These are phyloP conservation scores for Diorhabda elongata DNA, from an alignment of 1,140 invertebrate species.

Conservation along the genomic window DNA sequence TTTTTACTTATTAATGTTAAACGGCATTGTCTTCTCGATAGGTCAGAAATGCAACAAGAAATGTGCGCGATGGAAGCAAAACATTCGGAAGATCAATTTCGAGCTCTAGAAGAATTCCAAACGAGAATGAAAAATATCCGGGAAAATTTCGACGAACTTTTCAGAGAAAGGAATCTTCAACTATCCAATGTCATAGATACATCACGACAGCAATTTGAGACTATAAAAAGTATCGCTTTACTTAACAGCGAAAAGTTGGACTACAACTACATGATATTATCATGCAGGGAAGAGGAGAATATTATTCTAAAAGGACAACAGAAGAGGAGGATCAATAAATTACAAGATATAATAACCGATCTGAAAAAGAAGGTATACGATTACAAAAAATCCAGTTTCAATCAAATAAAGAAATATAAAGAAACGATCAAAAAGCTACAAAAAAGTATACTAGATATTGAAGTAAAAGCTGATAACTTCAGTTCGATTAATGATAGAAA, in stretches of 20 bases:
- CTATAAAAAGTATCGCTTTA: slow-evolving; percentile 64
- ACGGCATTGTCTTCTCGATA: not conserved
- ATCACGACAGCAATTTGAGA: slow-evolving; percentile 72
- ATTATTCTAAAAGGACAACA: slow-evolving; percentile 76
- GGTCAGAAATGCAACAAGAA: slow-evolving; percentile 61
- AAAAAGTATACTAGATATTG: slow-evolving; percentile 60
- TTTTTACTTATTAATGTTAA: no score
- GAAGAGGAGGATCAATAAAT: slow-evolving; percentile 74
- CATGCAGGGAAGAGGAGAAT: slow-evolving; percentile 82
- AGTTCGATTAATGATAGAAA: slow-evolving; percentile 57
- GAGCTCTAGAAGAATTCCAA: slow-evolving; percentile 57
- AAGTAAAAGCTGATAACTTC: slow-evolving; percentile 64
- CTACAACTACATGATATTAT: slow-evolving; percentile 81
- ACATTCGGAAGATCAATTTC: slow-evolving; percentile 55
- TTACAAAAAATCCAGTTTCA: slow-evolving; percentile 53
- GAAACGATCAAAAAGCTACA: slow-evolving; percentile 61
- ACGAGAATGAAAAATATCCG: slow-evolving; percentile 57
- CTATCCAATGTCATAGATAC: slow-evolving; percentile 64
- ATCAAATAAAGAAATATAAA: slow-evolving; percentile 39
- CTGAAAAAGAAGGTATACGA: slow-evolving; percentile 60
- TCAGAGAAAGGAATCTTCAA: slow-evolving; percentile 61
- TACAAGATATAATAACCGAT: slow-evolving; percentile 65
- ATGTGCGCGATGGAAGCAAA: slow-evolving; percentile 57
- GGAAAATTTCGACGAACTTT: slow-evolving; percentile 66
- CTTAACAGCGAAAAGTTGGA: slow-evolving; percentile 84